These are phyloP conservation scores for Chaetophractus vellerosus DNA, from an alignment of 2,797 vertebrate species.

Conservation along the genomic window DNA sequence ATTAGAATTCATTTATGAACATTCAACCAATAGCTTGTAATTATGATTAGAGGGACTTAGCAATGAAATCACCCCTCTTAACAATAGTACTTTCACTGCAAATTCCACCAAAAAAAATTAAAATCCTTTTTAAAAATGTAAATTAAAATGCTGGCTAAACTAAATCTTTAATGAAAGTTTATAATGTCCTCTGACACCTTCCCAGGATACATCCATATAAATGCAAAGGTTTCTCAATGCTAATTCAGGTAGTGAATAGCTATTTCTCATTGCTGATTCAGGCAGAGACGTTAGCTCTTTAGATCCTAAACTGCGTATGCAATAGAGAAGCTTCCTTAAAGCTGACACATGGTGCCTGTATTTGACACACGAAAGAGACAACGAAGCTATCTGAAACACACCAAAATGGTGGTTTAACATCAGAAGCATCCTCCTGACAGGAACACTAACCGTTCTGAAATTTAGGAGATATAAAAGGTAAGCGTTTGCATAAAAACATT, in stretches of 20 bases:
- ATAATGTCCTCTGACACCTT: slow-evolving; percentile 40
- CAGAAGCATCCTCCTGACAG: background rate
- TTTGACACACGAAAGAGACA: slow-evolving; percentile 22
- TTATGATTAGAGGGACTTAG: slow-evolving; percentile 69
- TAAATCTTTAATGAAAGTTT: slow-evolving; percentile 71
- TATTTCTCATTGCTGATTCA: slow-evolving; percentile 46
- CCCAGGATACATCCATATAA: slow-evolving; percentile 36
- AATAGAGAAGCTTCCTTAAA: slow-evolving; percentile 28
- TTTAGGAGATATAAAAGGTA: background rate
- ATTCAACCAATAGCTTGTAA: slow-evolving; percentile 72
- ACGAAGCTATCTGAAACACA: background rate
- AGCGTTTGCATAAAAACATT: slow-evolving; percentile 40
- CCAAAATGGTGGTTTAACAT: background rate
- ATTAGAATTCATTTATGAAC: slow-evolving; percentile 77
- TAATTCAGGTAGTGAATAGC: slow-evolving; percentile 51
- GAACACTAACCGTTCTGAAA: slow-evolving; percentile 27
- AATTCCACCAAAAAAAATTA: slow-evolving; percentile 55
- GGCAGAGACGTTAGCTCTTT: background rate
- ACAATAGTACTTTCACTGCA: slow-evolving; percentile 59
- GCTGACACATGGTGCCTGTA: background rate
- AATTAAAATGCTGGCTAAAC: slow-evolving; percentile 75
- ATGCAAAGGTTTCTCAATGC: background rate
- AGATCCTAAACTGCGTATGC: background rate
- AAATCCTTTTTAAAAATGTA: slow-evolving; percentile 78
- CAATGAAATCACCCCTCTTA: slow-evolving; percentile 68